Evolutionary conservation across 2,888 invertebrate genomes (phyloP).

Genomic region (Machimus rusticus): DNA sequence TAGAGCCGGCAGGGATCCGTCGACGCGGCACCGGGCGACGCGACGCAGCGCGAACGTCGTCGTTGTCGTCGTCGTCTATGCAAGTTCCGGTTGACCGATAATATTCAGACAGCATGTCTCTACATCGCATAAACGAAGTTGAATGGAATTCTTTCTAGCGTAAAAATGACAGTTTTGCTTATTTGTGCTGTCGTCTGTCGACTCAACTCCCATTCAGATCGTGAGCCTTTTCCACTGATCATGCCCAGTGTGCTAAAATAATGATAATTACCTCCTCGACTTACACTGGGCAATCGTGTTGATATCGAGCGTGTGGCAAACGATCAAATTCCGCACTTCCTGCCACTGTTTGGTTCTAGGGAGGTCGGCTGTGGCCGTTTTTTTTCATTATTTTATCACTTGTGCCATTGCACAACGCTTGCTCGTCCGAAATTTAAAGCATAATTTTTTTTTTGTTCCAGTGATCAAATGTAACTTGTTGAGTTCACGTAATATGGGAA

Average conservation of each 20-base stretch:
- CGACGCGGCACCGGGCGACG: not conserved
- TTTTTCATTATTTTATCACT: not conserved
- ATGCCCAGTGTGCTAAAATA: slow-evolving; percentile 29
- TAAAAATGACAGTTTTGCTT: slow-evolving; percentile 30
- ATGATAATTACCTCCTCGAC: slow-evolving; percentile 6
- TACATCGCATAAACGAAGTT: not conserved
- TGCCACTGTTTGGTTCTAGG: slow-evolving; percentile 1
- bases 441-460: not conserved
- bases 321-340: slow-evolving; percentile 37
- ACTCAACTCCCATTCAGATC: not conserved
- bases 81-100: slow-evolving; percentile 40
- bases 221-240: not conserved
- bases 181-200: not conserved
- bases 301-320: slow-evolving; percentile 31
- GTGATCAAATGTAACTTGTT: slow-evolving; percentile 3
- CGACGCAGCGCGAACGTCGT: not conserved
- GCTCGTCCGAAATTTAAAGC: slow-evolving; percentile 1
- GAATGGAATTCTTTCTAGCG: slow-evolving; percentile 31
- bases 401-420: slow-evolving; percentile 22
- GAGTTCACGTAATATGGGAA: not conserved
- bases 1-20: not conserved
- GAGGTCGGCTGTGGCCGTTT: not conserved
- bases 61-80: slow-evolving; percentile 18
- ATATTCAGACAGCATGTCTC: slow-evolving; percentile 41
- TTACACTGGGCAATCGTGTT: slow-evolving; percentile 2